Percentiles rank a stretch among this genome's conserved stretches.
phyloP scores from a whole-genome alignment of 64 coral and sea anemone species.

The Cladopsammia gracilis region DNA sequence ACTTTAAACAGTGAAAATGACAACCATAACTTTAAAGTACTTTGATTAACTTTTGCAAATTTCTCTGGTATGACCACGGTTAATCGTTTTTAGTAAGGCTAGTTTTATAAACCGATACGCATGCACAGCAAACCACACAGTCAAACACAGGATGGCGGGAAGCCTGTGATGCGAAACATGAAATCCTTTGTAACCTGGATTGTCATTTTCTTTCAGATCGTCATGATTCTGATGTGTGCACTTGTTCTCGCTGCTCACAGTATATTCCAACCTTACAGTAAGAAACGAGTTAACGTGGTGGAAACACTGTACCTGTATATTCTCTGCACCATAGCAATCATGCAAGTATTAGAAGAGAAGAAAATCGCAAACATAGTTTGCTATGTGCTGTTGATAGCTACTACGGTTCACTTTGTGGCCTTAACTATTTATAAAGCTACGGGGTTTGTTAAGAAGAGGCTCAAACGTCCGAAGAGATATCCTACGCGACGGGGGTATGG shows the following conservation, averaged over 20 bases:
- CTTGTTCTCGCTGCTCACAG: constrained; percentile 40
- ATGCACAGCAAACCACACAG: too few species aligned
- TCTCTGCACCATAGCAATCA: constrained; percentile 36
- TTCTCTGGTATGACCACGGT: too few species aligned
- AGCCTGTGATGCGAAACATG: too few species aligned
- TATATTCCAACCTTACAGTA: constrained; percentile 65
- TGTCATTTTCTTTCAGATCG: constrained; percentile 21
- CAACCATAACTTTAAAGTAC: too few species aligned
- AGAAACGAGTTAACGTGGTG: constrained; percentile 47
- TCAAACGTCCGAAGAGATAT: not conserved
- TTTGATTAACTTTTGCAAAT: too few species aligned
- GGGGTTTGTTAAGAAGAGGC: constrained; percentile 20
- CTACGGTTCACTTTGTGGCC: constrained; percentile 33
- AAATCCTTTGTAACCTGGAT: not conserved
- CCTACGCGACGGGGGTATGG: not conserved
- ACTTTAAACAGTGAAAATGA: too few species aligned
- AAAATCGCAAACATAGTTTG: constrained; percentile 3
- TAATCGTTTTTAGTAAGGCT: too few species aligned
- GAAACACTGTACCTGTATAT: constrained; percentile 59
- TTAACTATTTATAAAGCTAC: constrained; percentile 17
- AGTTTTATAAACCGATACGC: too few species aligned
- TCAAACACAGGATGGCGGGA: too few species aligned
- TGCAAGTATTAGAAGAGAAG: constrained; percentile 24
- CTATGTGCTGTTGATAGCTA: not conserved
- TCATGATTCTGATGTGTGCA: constrained; percentile 36